A percentile compares a stretch with the other conserved stretches of the same genome.
Evolutionary conservation across 2,113 vertebrate genomes (phyloP).

Genomic region (Pungitius pungitius): DNA sequence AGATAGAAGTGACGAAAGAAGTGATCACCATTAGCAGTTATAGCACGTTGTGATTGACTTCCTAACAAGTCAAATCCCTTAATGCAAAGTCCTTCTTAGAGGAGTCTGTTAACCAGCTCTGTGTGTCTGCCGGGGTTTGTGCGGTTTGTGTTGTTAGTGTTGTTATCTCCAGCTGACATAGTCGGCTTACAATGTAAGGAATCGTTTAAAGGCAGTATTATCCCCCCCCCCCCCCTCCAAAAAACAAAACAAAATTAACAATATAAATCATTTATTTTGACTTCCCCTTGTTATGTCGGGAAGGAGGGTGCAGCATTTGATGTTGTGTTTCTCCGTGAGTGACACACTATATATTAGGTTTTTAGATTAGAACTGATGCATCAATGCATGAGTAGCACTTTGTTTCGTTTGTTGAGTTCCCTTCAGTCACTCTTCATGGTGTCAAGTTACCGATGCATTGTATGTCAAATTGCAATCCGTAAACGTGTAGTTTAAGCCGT

Average conservation of each 20-base stretch:
- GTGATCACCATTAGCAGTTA: background rate
- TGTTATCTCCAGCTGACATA: too few species aligned
- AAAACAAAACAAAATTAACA: too few species aligned
- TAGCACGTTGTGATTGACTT: too few species aligned
- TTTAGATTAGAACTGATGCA: background rate
- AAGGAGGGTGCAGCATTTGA: too few species aligned
- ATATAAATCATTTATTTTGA: too few species aligned
- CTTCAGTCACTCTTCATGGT: background rate
- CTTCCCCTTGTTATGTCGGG: too few species aligned
- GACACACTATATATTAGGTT: background rate
- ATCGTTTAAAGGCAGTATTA: too few species aligned
- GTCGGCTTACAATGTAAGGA: too few species aligned
- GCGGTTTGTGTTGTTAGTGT: background rate
- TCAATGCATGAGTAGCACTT: background rate
- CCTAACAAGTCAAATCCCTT: background rate
- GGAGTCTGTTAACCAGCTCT: background rate
- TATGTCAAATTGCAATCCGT: background rate
- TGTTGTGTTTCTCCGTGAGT: too few species aligned
- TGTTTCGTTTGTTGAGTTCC: background rate
- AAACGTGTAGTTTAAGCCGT: background rate
- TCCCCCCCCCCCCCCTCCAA: too few species aligned
- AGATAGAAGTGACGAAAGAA: background rate
- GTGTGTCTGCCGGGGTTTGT: too few species aligned
- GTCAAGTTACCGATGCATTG: background rate
- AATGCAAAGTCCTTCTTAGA: background rate